A percentile compares a stretch with the other conserved stretches of the same genome.
Evolutionary conservation across 2,888 invertebrate species (phyloP).

Genomic region (Timandra comae): DNA sequence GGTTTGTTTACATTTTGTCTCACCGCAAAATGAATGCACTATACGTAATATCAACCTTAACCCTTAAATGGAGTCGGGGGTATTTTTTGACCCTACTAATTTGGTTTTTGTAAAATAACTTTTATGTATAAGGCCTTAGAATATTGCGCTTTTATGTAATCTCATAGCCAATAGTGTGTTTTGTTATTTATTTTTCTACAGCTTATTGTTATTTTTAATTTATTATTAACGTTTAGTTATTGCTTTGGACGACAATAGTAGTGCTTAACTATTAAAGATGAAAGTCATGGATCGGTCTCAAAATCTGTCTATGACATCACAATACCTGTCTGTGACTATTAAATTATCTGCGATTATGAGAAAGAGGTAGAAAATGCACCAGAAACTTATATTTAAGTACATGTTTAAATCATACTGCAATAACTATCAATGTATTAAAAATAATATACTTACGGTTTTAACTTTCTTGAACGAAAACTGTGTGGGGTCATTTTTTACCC

Average conservation of each 20-base stretch:
- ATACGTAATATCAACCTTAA: too few species aligned
- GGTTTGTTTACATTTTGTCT: too few species aligned
- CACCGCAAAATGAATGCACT: too few species aligned
- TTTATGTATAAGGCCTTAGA: too few species aligned
- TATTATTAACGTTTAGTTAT: conserved; percentile 2
- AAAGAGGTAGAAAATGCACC: neutral
- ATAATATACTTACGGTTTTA: neutral
- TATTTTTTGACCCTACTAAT: too few species aligned
- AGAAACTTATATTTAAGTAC: neutral
- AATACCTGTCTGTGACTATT: neutral
- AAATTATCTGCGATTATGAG: neutral
- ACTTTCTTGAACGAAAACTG: neutral
- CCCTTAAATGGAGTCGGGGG: too few species aligned
- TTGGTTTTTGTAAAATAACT: too few species aligned
- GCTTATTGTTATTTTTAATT: conserved; percentile 7
- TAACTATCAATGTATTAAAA: neutral
- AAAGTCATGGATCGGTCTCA: conserved; percentile 1
- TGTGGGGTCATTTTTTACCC: neutral
- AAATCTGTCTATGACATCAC: neutral
- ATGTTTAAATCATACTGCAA: neutral
- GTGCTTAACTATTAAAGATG: conserved; percentile 1
- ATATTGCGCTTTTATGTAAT: too few species aligned
- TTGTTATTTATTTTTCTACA: conserved; percentile 17
- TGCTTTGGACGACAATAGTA: neutral
- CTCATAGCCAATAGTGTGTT: conserved; percentile 15